Evolutionary conservation across 2,888 invertebrate species (phyloP).

Genomic region (Eupithecia vulgata): DNA sequence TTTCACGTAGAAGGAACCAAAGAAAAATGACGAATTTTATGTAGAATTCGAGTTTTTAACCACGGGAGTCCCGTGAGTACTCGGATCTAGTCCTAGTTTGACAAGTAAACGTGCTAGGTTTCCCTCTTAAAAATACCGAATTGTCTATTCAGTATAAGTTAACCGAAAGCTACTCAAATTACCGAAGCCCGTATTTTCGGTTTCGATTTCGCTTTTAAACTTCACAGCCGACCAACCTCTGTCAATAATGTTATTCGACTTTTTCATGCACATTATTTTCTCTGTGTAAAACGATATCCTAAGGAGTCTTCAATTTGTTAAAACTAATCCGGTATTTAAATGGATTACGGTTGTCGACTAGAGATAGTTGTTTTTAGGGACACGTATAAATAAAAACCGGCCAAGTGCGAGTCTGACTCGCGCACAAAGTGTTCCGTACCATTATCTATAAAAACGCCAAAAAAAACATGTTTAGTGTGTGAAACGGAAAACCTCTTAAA

Average conservation of each 20-base stretch:
- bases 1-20: too few species aligned
- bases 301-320: conserved; percentile 32
- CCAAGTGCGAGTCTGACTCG: too few species aligned
- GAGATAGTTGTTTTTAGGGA: background rate
- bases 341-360: conserved; percentile 37
- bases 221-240: background rate
- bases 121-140: too few species aligned
- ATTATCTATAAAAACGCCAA: too few species aligned
- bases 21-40: too few species aligned
- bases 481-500: too few species aligned
- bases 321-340: conserved; percentile 36
- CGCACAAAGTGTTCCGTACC: too few species aligned
- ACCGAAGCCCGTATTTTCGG: conserved; percentile 8
- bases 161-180: conserved; percentile 22
- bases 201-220: conserved; percentile 3
- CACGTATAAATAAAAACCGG: background rate
- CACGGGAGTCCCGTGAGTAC: too few species aligned
- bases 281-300: conserved; percentile 36
- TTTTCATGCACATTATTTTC: background rate
- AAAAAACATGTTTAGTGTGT: too few species aligned
- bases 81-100: too few species aligned
- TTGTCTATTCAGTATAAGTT: conserved; percentile 14
- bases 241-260: background rate
- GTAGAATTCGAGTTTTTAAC: too few species aligned
- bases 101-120: too few species aligned